A percentile compares a stretch with the other conserved stretches of the same genome.
Conservation (phyloP, 2,888 invertebrate genomes). For the Gari tellinella region DNA sequence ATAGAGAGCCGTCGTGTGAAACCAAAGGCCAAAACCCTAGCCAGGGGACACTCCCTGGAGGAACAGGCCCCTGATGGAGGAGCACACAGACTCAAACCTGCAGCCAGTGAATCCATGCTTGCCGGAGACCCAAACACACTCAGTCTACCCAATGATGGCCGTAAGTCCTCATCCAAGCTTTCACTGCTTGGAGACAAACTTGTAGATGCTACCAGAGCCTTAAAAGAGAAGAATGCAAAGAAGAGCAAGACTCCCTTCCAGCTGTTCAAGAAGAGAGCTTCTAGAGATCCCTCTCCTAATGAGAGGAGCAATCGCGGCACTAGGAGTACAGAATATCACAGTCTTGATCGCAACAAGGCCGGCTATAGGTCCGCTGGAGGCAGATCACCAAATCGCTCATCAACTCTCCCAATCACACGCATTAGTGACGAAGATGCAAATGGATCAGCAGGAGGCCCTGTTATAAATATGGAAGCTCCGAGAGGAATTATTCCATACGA, state of each 20-base stretch:
- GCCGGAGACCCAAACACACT: slow-evolving; percentile 69
- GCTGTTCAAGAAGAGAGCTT: slow-evolving; percentile 87
- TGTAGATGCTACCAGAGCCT: slow-evolving; percentile 60
- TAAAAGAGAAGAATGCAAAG: slow-evolving; percentile 66
- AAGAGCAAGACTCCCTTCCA: slow-evolving; percentile 93
- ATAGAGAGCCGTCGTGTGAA: slow-evolving; percentile 63
- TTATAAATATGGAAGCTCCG: slow-evolving; percentile 70
- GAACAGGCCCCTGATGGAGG: slow-evolving; percentile 71
- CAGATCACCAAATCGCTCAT: slow-evolving; percentile 50
- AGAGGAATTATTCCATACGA: slow-evolving; percentile 78
- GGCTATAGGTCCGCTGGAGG: slow-evolving; percentile 45
- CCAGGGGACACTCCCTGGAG: slow-evolving; percentile 84
- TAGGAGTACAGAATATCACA: slow-evolving; percentile 74
- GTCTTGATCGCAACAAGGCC: slow-evolving; percentile 71
- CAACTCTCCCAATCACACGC: slow-evolving; percentile 62
- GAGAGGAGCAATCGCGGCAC: slow-evolving; percentile 67
- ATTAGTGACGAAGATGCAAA: slow-evolving; percentile 63
- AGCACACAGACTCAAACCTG: slow-evolving; percentile 66
- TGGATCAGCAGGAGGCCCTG: slow-evolving; percentile 54
- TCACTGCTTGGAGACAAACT: slow-evolving; percentile 81
- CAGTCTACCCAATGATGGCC: slow-evolving; percentile 89
- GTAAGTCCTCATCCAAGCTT: slow-evolving; percentile 67
- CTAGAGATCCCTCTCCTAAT: slow-evolving; percentile 76
- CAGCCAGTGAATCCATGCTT: slow-evolving; percentile 78
- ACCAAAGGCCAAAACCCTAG: slow-evolving; percentile 69